Base-by-base conservation (phyloP, 2,113 vertebrate genomes). In the Ellobius talpinus region DNA sequence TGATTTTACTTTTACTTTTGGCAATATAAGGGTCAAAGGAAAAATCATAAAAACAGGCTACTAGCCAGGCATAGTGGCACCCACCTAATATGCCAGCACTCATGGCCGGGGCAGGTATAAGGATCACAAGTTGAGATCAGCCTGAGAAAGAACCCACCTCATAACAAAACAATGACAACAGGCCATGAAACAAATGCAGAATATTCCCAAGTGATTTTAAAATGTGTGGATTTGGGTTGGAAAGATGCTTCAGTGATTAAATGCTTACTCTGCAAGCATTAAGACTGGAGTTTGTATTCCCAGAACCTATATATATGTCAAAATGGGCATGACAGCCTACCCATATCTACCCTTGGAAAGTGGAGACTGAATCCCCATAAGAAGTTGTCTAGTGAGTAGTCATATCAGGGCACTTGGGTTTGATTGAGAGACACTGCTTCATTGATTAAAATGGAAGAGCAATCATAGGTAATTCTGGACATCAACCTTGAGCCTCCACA, bases 1-100 rank as follows among this genome's bases (percentile, higher is more conserved):
- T 74, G 7, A 42, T 72, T 90, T 96, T 76, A 84, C 24, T 72
- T 90, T 96, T 70, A 84, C 31, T 13, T 92, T 63, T 63, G 77
- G 23, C 89, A 86, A 79, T n/a, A 45, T 26, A 90, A 88, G 11
- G 31, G 74, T 42, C 74, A 96, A 87, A 86, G 31, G 17, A 91
- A 63, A 63, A 89, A 6, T 29, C 23, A 84, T 84, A 42, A 61
- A 29, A 61, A 42, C 12, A 61, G 79, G 55, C 79, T 61, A n/a
- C n/a, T 14, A 29, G 23, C 21, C 52, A 58, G 21, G 79, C 13
- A 5, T 16, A 13, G 79, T 29, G 52, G 79, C 11, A 4, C 7
- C 58, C 23, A 84, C 55, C 24, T 45, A 81, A 3, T 29, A 26
- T 10, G 26, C 42, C 39, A 76, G 73, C 39, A 3, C 39, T 45